These are phyloP conservation scores for Astropecten irregularis DNA, from an alignment of 53 echinoderm and acorn worm genomes.

Conservation along the genomic window DNA sequence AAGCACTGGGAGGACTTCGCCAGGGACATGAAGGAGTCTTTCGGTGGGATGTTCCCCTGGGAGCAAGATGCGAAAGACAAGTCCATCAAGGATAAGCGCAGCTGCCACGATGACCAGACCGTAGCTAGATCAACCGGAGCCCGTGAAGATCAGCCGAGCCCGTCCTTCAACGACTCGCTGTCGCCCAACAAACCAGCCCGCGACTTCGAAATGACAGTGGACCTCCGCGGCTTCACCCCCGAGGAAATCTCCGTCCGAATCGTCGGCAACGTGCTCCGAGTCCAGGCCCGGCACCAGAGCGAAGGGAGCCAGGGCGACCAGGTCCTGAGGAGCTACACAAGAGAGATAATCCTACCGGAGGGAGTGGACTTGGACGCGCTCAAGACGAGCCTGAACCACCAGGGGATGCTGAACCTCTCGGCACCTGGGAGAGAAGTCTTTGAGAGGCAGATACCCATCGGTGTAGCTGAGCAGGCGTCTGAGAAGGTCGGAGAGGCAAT, in stretches of 20 bases:
- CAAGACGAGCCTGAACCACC: neutral
- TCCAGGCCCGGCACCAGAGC: neutral
- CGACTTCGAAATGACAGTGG: neutral
- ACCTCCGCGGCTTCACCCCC: neutral
- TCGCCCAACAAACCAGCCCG: neutral
- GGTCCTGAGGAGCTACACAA: neutral
- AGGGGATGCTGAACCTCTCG: neutral
- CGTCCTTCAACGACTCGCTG: no score
- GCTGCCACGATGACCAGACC: no score
- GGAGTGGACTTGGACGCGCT: neutral
- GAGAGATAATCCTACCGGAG: neutral
- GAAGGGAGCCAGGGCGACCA: neutral
- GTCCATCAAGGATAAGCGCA: neutral
- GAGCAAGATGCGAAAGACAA: neutral
- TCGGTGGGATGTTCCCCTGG: neutral
- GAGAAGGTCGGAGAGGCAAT: neutral
- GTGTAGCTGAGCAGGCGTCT: neutral
- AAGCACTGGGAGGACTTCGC: neutral
- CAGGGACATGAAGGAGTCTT: neutral
- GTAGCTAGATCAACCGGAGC: no score
- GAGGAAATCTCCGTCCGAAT: conserved; percentile 21
- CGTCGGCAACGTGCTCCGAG: neutral
- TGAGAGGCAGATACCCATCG: conserved; percentile 10
- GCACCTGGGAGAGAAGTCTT: neutral
- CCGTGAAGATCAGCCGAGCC: no score